Conservation (phyloP, 1,140 invertebrate species). For the Platorchestia sp. region DNA sequence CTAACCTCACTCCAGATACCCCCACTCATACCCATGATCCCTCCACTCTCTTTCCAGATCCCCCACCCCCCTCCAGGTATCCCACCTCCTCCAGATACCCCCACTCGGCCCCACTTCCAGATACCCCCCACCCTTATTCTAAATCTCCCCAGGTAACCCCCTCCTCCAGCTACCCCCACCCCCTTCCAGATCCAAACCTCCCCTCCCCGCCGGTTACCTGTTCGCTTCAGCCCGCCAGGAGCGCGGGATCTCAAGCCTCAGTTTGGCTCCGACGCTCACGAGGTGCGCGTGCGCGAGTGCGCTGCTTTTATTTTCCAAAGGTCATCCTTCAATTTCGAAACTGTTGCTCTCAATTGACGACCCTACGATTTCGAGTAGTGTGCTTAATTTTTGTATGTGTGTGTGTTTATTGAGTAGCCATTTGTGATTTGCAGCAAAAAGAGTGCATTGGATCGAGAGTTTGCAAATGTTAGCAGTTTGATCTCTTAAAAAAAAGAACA, state of each 20-base stretch:
- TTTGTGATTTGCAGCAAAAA: not conserved
- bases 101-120: too few relatives aligned
- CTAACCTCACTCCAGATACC: not conserved
- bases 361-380: not conserved
- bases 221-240: not conserved
- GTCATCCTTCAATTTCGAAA: not conserved
- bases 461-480: not conserved
- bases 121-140: not conserved
- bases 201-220: constrained; percentile 27
- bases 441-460: not conserved
- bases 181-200: not conserved
- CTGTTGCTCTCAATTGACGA: not conserved
- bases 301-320: not conserved
- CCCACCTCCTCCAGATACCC: not conserved
- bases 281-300: not conserved
- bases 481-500: not conserved
- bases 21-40: not conserved
- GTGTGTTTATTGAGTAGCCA: not conserved
- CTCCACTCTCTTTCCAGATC: not conserved
- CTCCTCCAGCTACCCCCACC: not conserved
- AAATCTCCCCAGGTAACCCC: not conserved
- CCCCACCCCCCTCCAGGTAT: too few relatives aligned
- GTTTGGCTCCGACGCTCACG: not conserved
- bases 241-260: constrained; percentile 1
- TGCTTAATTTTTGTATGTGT: not conserved